Evolutionary conservation across 2,113 vertebrate species (phyloP), one percentile per base, ranked within the genome.

Genomic region (Poeciliopsis occidentalis): DNA sequence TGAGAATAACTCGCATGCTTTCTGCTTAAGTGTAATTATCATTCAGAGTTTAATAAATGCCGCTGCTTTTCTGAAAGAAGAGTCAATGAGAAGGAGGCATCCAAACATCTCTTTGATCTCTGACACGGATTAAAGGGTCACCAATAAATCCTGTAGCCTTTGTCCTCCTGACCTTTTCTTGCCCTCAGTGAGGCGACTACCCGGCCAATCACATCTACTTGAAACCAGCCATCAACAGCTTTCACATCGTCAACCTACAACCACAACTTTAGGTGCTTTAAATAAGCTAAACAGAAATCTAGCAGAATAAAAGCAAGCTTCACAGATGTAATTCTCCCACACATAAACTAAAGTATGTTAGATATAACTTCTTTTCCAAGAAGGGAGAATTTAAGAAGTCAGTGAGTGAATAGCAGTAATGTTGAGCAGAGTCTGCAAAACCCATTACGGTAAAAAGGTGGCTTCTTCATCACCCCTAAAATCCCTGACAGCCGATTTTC

Each of bases 51-150:
- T 47, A 60, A 47, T 54, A 75, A 70, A 68, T 44, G 60, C 44
- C 34, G 39, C 17, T 29, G 76, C 8, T 54, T 70, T 67, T 39
- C 63, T 64, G 22, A 1, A 10, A 67, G 3, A 44, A 39, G 73
- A 64, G 71, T 67, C 68, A 66, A 63, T 87, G 90, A 86, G 76
- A 89, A 39, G 63, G 73, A 75, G 51, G 37, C 75, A 75, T 30
- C 15, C 76, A 89, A 82, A 62, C 85, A 85, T 34, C 57, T 67
- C 91, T 92, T 91, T 94, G 87, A 93, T 90, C 88, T 84, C 54
- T 63, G 72, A 68, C 31, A 34, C 72, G 83, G 82, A 85, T 79
- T 79, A 88, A 82, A 8, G 61, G 75, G 60, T 83, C 67, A 75
- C 73, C 68, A 87, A 86, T 91, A 90, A 92, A 91, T 91, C 82